Percentiles rank a stretch among this genome's conserved stretches.
These are phyloP conservation scores for Philopedon plagiatum DNA, from an alignment of 2,888 invertebrate genomes.

Conservation along the genomic window DNA sequence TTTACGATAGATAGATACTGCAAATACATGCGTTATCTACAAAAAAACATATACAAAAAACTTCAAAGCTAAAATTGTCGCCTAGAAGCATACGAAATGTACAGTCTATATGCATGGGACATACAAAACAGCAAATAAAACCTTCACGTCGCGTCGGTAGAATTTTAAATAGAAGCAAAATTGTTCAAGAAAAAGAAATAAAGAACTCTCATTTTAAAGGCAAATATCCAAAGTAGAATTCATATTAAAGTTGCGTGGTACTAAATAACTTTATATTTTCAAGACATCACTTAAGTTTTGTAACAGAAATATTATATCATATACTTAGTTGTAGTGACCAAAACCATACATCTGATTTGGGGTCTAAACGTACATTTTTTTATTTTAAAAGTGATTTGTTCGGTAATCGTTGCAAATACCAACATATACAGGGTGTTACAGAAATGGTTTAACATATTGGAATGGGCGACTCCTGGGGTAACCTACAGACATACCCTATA, in stretches of 20 bases:
- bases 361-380: too few species aligned
- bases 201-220: background rate
- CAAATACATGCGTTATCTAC: background rate
- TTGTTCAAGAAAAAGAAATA: background rate
- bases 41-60: background rate
- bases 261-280: too few species aligned
- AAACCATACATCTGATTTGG: too few species aligned
- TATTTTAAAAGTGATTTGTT: too few species aligned
- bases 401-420: too few species aligned
- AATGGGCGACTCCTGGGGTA: too few species aligned
- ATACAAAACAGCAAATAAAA: conserved; percentile 13
- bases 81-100: background rate
- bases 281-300: too few species aligned
- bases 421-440: too few species aligned
- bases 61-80: background rate
- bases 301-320: too few species aligned
- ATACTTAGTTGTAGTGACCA: too few species aligned
- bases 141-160: background rate
- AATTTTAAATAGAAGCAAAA: conserved; percentile 9
- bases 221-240: background rate
- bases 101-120: conserved; percentile 14
- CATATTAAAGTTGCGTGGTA: background rate
- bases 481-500: too few species aligned
- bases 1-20: background rate
- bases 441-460: too few species aligned